Evolutionary conservation across 2,888 invertebrate species (phyloP).

Genomic region (Pollenia griseotomentosa): DNA sequence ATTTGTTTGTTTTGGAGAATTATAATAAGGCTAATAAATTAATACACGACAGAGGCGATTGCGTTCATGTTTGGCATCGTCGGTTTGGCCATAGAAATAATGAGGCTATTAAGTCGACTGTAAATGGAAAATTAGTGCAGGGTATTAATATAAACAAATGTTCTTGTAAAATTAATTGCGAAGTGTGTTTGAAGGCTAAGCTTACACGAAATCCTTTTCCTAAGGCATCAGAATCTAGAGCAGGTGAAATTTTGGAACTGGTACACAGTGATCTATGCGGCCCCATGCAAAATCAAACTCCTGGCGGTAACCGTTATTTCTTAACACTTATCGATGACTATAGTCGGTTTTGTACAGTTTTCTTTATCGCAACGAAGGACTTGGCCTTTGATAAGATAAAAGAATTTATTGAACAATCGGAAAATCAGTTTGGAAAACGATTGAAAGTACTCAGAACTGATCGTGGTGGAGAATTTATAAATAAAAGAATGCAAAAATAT

Average conservation of each 20-base stretch:
- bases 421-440: constrained; percentile 15
- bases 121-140: background rate
- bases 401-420: constrained; percentile 16
- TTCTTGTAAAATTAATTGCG: background rate
- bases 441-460: no score
- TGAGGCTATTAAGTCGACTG: background rate
- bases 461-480: no score
- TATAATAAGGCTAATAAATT: background rate
- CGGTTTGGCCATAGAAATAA: background rate
- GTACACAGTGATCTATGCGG: constrained; percentile 10
- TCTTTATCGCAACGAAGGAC: background rate
- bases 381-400: constrained; percentile 6
- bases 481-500: no score
- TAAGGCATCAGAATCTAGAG: constrained; percentile 4
- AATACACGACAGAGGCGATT: background rate
- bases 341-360: no score
- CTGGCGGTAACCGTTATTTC: background rate
- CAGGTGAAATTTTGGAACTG: constrained; percentile 5
- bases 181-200: constrained; percentile 26
- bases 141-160: constrained; percentile 20
- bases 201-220: constrained; percentile 25
- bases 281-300: constrained; percentile 22
- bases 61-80: background rate
- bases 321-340: constrained; percentile 1
- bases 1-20: background rate